These are phyloP conservation scores for Blennius ocellaris DNA, from an alignment of 2,113 vertebrate genomes.

Conservation along the genomic window DNA sequence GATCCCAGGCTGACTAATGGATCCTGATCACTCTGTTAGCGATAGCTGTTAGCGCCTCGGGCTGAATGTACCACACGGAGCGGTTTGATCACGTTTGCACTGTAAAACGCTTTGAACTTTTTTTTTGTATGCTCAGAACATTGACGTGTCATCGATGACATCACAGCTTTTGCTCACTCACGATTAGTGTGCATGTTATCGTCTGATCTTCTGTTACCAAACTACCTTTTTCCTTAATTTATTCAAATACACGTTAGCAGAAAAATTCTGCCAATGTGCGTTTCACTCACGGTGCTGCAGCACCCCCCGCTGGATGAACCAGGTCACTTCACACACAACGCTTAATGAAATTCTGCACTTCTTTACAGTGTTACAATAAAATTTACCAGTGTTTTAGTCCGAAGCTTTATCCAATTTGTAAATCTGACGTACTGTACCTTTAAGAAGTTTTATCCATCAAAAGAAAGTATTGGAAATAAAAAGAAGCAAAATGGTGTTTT, in stretches of 20 bases:
- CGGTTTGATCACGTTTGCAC: slow-evolving; percentile 51
- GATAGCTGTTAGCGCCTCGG: slow-evolving; percentile 36
- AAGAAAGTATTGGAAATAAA: neutral
- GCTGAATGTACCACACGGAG: slow-evolving; percentile 76
- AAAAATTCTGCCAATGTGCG: slow-evolving; percentile 21
- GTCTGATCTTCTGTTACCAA: slow-evolving; percentile 54
- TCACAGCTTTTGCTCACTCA: slow-evolving; percentile 65
- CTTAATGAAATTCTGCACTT: too few relatives aligned
- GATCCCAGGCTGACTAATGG: too few relatives aligned
- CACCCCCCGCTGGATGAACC: neutral
- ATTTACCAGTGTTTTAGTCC: too few relatives aligned
- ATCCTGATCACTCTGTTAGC: slow-evolving; percentile 45
- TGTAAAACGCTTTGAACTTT: slow-evolving; percentile 61
- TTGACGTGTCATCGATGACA: too few relatives aligned
- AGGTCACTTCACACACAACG: too few relatives aligned
- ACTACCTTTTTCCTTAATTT: slow-evolving; percentile 59
- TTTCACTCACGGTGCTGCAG: neutral
- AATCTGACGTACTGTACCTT: too few relatives aligned
- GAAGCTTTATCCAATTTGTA: too few relatives aligned
- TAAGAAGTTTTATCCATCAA: neutral
- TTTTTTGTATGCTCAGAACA: slow-evolving; percentile 1
- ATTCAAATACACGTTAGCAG: slow-evolving; percentile 75
- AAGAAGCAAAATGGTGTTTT: neutral
- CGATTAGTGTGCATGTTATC: slow-evolving; percentile 64
- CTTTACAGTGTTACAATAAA: too few relatives aligned